Conservation (phyloP, 2,888 invertebrate genomes). For the Celastrina argiolus region DNA sequence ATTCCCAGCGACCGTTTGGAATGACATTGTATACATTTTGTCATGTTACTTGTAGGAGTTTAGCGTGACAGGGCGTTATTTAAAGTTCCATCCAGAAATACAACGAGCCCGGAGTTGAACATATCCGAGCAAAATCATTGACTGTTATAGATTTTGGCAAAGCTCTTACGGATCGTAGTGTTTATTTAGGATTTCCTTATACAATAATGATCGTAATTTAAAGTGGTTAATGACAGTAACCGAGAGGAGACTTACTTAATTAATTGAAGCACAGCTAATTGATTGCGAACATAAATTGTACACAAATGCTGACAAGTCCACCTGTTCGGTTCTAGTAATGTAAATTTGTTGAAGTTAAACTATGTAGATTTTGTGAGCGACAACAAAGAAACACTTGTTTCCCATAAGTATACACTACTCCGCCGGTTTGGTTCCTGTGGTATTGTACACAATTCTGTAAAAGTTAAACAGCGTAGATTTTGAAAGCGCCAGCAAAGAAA, state of each 20-base stretch:
- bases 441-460: too few relatives aligned
- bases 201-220: constrained; percentile 17
- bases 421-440: too few relatives aligned
- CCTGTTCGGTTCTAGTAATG: not conserved
- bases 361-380: too few relatives aligned
- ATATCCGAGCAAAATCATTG: constrained; percentile 36
- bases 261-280: constrained; percentile 1
- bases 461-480: too few relatives aligned
- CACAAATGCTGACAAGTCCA: not conserved
- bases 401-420: too few relatives aligned
- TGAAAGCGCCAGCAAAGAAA: too few relatives aligned
- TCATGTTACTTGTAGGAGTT: constrained; percentile 34
- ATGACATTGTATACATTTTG: constrained; percentile 30
- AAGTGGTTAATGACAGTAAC: not conserved
- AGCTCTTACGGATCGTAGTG: constrained; percentile 29
- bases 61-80: constrained; percentile 33
- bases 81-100: constrained; percentile 34
- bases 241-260: not conserved
- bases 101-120: constrained; percentile 34
- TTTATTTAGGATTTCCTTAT: constrained; percentile 27
- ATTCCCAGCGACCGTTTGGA: constrained; percentile 24
- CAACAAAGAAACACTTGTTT: too few relatives aligned
- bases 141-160: constrained; percentile 37
- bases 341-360: not conserved
- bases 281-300: not conserved